phyloP scores from a whole-genome alignment of 2,888 invertebrate genomes.

The Tanytarsus gracilentus region DNA sequence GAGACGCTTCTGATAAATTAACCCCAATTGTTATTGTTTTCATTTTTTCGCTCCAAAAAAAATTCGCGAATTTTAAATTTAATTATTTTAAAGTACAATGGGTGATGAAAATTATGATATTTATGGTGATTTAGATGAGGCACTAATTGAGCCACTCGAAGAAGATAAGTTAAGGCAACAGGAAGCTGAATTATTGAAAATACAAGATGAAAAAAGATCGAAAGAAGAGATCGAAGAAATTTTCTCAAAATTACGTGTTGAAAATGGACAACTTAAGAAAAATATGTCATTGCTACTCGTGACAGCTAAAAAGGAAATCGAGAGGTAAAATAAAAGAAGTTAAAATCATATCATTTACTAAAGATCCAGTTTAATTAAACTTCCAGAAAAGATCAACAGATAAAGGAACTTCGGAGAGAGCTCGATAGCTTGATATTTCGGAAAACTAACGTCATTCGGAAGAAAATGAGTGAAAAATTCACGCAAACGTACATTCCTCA shows the following conservation, averaged over 20 bases:
- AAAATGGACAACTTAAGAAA: neutral
- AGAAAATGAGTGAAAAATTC: neutral
- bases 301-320: neutral
- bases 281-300: neutral
- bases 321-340: neutral
- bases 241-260: neutral
- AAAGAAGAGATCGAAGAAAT: neutral
- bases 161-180: neutral
- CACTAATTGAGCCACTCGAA: neutral
- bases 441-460: neutral
- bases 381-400: slow-evolving; percentile 10
- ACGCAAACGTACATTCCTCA: neutral
- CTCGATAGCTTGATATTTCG: neutral
- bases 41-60: too few species aligned
- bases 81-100: neutral
- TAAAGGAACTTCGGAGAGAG: neutral
- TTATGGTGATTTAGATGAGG: slow-evolving; percentile 18
- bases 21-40: too few species aligned
- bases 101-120: neutral
- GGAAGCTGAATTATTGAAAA: too few species aligned
- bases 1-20: too few species aligned
- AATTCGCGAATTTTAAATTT: too few species aligned
- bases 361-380: too few species aligned
- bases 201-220: neutral
- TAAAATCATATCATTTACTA: neutral